Conservation (phyloP, 2,888 invertebrate genomes). For the Pyralis farinalis region DNA sequence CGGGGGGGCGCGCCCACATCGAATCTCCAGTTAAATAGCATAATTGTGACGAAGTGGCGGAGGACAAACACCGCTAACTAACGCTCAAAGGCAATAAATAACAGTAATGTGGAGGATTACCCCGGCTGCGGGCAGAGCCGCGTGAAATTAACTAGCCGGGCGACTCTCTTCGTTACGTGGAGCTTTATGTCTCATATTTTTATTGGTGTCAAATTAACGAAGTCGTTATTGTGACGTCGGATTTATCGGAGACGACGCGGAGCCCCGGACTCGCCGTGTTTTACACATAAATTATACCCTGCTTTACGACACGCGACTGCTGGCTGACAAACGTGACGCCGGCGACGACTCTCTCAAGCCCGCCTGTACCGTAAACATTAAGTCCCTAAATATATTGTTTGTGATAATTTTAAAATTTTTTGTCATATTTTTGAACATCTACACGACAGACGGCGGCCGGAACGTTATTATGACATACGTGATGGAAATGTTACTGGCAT, state of each 20-base stretch:
- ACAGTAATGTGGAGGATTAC: conserved; percentile 35
- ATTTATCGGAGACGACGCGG: conserved; percentile 12
- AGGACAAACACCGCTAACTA: conserved; percentile 31
- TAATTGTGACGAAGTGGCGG: conserved; percentile 24
- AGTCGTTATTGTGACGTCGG: conserved; percentile 18
- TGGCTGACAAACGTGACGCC: not conserved
- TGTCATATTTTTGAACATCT: too few relatives aligned
- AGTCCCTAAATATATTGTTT: not conserved
- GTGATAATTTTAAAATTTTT: too few relatives aligned
- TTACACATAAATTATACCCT: not conserved
- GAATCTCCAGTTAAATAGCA: conserved; percentile 19
- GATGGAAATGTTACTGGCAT: too few relatives aligned
- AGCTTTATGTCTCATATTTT: conserved; percentile 27
- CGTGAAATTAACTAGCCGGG: conserved; percentile 35
- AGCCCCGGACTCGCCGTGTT: too few relatives aligned
- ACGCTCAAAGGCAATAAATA: conserved; percentile 36
- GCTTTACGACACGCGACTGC: not conserved
- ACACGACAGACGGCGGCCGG: too few relatives aligned
- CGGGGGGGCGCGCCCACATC: not conserved
- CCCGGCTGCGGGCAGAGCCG: conserved; percentile 29
- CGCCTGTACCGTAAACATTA: not conserved
- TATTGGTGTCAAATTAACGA: conserved; percentile 30
- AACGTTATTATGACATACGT: too few relatives aligned
- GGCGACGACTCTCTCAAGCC: too few relatives aligned
- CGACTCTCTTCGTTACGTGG: not conserved